Percentiles rank a stretch among this genome's conserved stretches.
These are phyloP conservation scores for Bostrychus sinensis DNA, from an alignment of 2,113 vertebrate genomes.

Conservation along the genomic window DNA sequence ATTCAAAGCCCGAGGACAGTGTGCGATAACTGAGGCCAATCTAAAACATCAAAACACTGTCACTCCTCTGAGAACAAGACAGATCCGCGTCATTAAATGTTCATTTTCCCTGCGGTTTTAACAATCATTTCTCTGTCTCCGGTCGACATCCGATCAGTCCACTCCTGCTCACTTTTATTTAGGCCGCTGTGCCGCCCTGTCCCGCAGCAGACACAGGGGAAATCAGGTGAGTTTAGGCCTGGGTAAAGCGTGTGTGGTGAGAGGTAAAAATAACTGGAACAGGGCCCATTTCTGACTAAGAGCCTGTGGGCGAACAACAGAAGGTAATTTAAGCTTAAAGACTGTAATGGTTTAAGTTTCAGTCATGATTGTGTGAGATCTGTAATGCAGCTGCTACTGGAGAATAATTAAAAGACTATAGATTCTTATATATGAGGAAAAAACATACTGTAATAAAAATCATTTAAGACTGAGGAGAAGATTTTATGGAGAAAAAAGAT, in stretches of 20 bases:
- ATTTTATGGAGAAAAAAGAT: no score
- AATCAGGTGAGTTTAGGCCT: slow-evolving; percentile 8
- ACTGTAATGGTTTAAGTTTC: no score
- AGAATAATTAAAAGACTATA: background rate
- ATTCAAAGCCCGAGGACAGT: background rate
- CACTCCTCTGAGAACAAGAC: slow-evolving; percentile 10
- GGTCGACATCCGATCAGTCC: slow-evolving; percentile 1
- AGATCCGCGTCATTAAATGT: slow-evolving; percentile 4
- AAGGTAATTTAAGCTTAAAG: background rate
- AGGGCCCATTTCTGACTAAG: background rate
- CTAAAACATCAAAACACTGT: background rate
- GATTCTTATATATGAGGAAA: no score
- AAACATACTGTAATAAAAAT: background rate
- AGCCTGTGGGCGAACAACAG: slow-evolving; percentile 1
- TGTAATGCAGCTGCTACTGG: background rate
- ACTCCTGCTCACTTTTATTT: background rate
- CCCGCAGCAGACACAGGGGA: slow-evolving; percentile 1
- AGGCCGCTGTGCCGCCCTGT: background rate
- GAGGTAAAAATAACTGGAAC: background rate
- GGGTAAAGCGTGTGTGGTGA: background rate
- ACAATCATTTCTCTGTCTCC: background rate
- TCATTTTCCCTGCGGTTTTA: slow-evolving; percentile 6
- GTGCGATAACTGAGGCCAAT: slow-evolving; percentile 2
- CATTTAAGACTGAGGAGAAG: no score
- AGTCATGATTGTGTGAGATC: background rate